Evolutionary conservation across 2,888 invertebrate species (phyloP).

Genomic region (Epinotia ramella): DNA sequence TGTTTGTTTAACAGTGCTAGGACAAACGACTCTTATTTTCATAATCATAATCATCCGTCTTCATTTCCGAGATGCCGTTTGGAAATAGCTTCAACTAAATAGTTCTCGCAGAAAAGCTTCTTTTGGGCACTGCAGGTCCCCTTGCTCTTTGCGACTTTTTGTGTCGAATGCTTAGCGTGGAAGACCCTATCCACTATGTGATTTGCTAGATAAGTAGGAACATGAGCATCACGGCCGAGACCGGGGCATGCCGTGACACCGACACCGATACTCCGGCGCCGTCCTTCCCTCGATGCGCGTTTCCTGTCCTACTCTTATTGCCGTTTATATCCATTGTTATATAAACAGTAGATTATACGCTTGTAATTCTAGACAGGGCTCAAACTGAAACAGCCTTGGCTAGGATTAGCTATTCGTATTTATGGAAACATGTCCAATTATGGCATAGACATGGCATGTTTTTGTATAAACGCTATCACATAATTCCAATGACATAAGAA

Average conservation of each 20-base stretch:
- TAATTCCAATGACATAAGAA: neutral
- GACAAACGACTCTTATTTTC: neutral
- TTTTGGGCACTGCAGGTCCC: neutral
- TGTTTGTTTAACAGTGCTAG: neutral
- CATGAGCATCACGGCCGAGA: conserved; percentile 17
- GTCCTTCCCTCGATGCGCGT: conserved; percentile 5
- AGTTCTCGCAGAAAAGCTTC: too few relatives aligned
- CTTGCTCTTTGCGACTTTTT: neutral
- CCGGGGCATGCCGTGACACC: conserved; percentile 13
- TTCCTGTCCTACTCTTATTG: conserved; percentile 18
- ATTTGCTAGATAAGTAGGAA: neutral
- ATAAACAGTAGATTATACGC: conserved; percentile 8
- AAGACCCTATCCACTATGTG: neutral
- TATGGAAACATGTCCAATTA: neutral
- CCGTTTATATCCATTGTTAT: conserved; percentile 19
- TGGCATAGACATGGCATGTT: neutral
- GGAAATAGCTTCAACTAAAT: neutral
- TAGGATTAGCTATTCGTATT: neutral
- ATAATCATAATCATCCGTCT: too few relatives aligned
- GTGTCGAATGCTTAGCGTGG: neutral
- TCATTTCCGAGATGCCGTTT: neutral
- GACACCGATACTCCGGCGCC: conserved; percentile 26
- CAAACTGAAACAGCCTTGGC: conserved; percentile 2
- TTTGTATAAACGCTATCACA: neutral
- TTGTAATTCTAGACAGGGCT: conserved; percentile 15